Evolutionary conservation across 2,888 invertebrate species (phyloP).

Genomic region (Diabrotica balteata): DNA sequence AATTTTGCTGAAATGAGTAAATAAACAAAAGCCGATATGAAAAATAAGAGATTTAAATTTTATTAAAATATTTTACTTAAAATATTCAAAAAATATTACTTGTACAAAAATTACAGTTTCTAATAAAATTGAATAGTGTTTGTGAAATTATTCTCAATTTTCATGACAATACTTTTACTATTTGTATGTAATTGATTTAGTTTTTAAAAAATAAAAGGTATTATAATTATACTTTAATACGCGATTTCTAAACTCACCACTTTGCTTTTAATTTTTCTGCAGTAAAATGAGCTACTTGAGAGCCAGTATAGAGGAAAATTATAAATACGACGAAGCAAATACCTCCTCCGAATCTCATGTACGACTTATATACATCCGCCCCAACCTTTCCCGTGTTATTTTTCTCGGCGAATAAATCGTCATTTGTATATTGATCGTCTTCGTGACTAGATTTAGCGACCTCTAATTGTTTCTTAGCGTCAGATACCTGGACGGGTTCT

Average conservation of each 20-base stretch:
- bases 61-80: too few species aligned
- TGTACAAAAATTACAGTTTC: too few species aligned
- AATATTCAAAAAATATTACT: too few species aligned
- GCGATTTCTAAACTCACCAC: conserved; percentile 40
- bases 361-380: conserved; percentile 46
- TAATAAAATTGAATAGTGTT: too few species aligned
- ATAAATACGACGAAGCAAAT: conserved; percentile 39
- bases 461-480: conserved; percentile 1
- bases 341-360: conserved; percentile 48
- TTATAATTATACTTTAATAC: too few species aligned
- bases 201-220: too few species aligned
- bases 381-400: conserved; percentile 46
- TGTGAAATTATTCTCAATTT: too few species aligned
- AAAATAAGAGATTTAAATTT: too few species aligned
- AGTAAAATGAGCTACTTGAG: conserved; percentile 42
- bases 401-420: conserved; percentile 47
- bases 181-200: too few species aligned
- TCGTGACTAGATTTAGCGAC: conserved; percentile 15
- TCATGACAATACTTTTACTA: too few species aligned
- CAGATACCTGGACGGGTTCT: conserved; percentile 1
- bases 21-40: too few species aligned
- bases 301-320: conserved; percentile 40
- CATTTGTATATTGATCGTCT: conserved; percentile 21
- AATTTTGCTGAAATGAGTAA: too few species aligned
- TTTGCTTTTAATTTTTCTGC: conserved; percentile 45